Base-by-base conservation (phyloP, 2,888 invertebrate genomes). In the Drosophila fungiperda region DNA sequence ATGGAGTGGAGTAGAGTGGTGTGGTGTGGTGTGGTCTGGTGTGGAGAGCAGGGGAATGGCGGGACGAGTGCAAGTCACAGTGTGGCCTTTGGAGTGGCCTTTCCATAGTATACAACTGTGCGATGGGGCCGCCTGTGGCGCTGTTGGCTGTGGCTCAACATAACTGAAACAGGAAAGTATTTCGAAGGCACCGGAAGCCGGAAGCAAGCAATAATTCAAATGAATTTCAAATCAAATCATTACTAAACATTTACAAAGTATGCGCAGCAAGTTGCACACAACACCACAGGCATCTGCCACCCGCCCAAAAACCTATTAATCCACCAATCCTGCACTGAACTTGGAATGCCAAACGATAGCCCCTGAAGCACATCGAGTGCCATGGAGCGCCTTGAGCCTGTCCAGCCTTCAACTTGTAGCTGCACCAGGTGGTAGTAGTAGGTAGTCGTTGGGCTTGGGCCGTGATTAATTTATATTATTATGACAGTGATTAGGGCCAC, bases 141-240 rank as follows among this genome's bases (percentile, higher is more conserved):
- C 70, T 54, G 67, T 58, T 20, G 54, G 17, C 74, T 54, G 66
- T 80, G 80, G 74, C 66, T 75, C 63, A 71, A 78, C 78, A 68
- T 68, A 80, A 74, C 79, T 76, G 76, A 74, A 86, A 88, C 89
- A 89, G 87, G 87, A 90, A 90, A 91, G 88, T 90, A 83, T 85
- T 91, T 84, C 82, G 86, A 87, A 87, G 89, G 82, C 81, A 83
- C 83, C 91, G 92, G 91, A 92, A 90, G 83, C 92, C 87, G 91
- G 92, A 92, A 92, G 90, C 85, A 90, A 90, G 91, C 91, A 92
- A 92, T 92, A 92, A 92, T 90, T 92, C 91, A 92, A 91, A 91
- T 91, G 90, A 92, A 91, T 92, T 91, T 89, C 88, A 91, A 91
- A 91, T 91, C 91, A 91, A 92, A 92, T 92, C 91, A 91, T 89